Percentiles rank a stretch among this genome's conserved stretches.
Conservation (phyloP, 2,888 invertebrate species). For the Drosophila atripex region DNA sequence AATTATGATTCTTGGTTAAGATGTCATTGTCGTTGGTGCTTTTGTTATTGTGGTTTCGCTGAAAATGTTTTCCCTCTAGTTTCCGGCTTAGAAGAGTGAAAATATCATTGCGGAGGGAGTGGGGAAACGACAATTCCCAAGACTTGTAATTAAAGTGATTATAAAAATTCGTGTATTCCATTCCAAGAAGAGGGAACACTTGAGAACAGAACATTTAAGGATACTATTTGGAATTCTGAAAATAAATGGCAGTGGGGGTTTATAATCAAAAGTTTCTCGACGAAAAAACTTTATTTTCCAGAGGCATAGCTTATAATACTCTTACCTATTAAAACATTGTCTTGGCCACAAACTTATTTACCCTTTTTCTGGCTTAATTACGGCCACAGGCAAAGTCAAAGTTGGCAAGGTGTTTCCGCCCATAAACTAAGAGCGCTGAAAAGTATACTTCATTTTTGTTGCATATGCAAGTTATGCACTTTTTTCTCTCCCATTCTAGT, state of each 20-base stretch:
- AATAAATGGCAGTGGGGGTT: background rate
- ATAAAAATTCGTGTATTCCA: background rate
- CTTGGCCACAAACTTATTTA: constrained; percentile 22
- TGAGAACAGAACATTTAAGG: background rate
- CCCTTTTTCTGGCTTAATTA: constrained; percentile 58
- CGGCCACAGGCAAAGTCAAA: constrained; percentile 59
- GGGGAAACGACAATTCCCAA: constrained; percentile 8
- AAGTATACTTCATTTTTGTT: constrained; percentile 62
- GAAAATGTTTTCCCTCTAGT: constrained; percentile 16
- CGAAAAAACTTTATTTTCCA: background rate
- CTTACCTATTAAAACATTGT: background rate
- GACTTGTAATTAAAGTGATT: constrained; percentile 11
- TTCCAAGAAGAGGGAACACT: background rate
- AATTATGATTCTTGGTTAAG: constrained; percentile 64
- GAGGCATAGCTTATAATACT: background rate
- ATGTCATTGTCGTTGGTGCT: constrained; percentile 39
- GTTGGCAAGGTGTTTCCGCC: constrained; percentile 59
- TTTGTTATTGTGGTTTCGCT: constrained; percentile 8
- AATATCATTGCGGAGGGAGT: constrained; percentile 9
- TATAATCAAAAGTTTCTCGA: background rate
- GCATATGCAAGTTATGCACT: constrained; percentile 30
- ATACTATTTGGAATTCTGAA: background rate
- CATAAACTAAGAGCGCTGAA: constrained; percentile 41
- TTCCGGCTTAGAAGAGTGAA: constrained; percentile 13
- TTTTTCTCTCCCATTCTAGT: too few species aligned